Base-by-base conservation (phyloP, 2,797 vertebrate species). In the Lycodopsis pacificus region DNA sequence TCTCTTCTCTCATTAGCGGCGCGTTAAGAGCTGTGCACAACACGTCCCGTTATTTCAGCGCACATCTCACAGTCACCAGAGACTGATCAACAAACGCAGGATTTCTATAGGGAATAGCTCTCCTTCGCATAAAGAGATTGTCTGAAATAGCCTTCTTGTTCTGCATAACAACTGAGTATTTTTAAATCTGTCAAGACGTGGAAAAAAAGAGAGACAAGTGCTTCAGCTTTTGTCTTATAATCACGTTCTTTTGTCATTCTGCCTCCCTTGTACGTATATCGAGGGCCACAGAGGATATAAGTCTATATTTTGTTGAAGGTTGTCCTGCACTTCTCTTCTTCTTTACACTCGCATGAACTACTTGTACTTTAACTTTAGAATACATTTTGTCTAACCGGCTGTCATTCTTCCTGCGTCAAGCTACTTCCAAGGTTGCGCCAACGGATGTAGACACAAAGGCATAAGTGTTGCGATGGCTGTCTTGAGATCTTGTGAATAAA, bases 381-480 rank as follows among this genome's bases (percentile, higher is more conserved):
- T 82, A 83, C 86, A 84, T 83, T 53, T 25, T 63, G 74, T 82
- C 77, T 80, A 93, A 94, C 93, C 70, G 65, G 80, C 88, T 89
- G 88, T 89, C 93, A 86, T 89, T 93, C 68, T 77, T 79, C 84
- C 71, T 20, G 65, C 87, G 71, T n/a, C 25, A 63, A 87, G 78
- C 67, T 54, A 65, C 91, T 93, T 92, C 85, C 93, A 90, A 91
- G 87, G 82, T 87, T 88, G 70, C 71, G 85, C 84, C 79, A 90
- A 85, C 58, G 85, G 81, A 81, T 4, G 59, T 69, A 1, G 51
- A 76, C 86, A 76, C 79, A 88, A 32, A 85, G 79, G 77, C 88
- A 88, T 91, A 71, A 86, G 86, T 77, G 58, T 80, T 83, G 68
- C 93, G 94, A 93, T 94, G 92, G 92, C 77, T 86, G 82, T 56